These are phyloP conservation scores for Drosophila setosimentum DNA, from an alignment of 2,888 invertebrate genomes.

Conservation along the genomic window DNA sequence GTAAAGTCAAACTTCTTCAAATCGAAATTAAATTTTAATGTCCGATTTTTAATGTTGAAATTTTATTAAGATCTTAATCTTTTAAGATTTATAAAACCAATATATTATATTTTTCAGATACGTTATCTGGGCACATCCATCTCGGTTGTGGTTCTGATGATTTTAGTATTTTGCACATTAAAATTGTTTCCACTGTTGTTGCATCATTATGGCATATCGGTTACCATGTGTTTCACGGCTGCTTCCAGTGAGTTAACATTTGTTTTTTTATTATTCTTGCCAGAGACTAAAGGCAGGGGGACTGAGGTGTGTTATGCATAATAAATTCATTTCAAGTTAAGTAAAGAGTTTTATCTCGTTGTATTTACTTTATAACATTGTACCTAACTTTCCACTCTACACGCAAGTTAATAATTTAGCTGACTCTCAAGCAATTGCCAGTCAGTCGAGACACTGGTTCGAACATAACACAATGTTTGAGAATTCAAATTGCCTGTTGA, in stretches of 20 bases:
- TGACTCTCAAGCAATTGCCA: neutral
- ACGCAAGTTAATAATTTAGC: conserved; percentile 9
- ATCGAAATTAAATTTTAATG: neutral
- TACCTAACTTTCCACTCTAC: neutral
- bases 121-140: conserved; percentile 76
- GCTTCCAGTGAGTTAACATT: conserved; percentile 69
- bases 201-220: conserved; percentile 69
- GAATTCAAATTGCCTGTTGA: conserved; percentile 48
- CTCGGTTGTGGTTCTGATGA: conserved; percentile 71
- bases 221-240: conserved; percentile 82
- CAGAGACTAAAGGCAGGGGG: conserved; percentile 83
- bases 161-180: conserved; percentile 71
- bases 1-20: neutral
- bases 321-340: conserved; percentile 33
- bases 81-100: neutral
- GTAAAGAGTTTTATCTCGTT: conserved; percentile 17
- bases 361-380: conserved; percentile 17
- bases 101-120: conserved; percentile 67
- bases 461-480: conserved; percentile 46
- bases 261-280: conserved; percentile 72
- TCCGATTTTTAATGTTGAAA: neutral
- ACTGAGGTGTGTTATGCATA: conserved; percentile 44
- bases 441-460: conserved; percentile 23
- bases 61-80: neutral
- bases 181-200: conserved; percentile 81